Evolutionary conservation across 2,888 invertebrate species (phyloP).

Genomic region (Fragum whitleyi): DNA sequence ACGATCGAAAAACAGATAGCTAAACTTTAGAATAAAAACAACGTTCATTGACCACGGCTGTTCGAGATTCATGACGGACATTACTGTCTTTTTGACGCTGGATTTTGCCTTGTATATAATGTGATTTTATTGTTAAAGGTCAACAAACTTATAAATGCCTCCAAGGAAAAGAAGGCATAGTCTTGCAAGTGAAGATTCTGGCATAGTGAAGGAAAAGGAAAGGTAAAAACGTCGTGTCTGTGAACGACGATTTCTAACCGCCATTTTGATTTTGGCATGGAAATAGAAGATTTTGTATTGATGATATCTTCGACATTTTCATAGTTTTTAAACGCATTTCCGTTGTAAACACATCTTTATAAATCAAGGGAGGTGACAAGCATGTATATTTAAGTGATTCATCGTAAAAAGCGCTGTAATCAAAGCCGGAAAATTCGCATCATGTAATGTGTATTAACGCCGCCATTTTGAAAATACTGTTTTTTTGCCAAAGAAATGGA

Average conservation of each 20-base stretch:
- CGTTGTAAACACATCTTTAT: too few relatives aligned
- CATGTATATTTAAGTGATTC: too few relatives aligned
- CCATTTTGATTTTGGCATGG: conserved; percentile 69
- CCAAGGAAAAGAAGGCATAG: conserved; percentile 76
- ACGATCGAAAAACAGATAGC: too few relatives aligned
- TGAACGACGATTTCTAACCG: conserved; percentile 54
- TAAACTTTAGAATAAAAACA: too few relatives aligned
- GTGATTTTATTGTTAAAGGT: neutral
- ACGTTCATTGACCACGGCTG: too few relatives aligned
- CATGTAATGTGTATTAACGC: neutral
- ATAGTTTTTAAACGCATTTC: too few relatives aligned
- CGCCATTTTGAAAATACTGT: conserved; percentile 44
- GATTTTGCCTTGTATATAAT: neutral
- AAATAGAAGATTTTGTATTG: neutral
- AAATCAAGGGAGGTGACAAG: too few relatives aligned
- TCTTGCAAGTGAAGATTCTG: conserved; percentile 73
- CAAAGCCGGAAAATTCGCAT: neutral
- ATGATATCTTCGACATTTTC: too few relatives aligned
- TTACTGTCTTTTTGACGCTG: neutral
- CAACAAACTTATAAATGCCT: conserved; percentile 71
- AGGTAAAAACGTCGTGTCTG: conserved; percentile 44
- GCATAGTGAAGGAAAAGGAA: conserved; percentile 35
- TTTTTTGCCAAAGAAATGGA: too few relatives aligned
- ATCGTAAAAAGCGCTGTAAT: neutral
- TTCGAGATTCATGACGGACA: too few relatives aligned